Conservation (phyloP, 2,113 vertebrate genomes). For the Megaceryle torquata region DNA sequence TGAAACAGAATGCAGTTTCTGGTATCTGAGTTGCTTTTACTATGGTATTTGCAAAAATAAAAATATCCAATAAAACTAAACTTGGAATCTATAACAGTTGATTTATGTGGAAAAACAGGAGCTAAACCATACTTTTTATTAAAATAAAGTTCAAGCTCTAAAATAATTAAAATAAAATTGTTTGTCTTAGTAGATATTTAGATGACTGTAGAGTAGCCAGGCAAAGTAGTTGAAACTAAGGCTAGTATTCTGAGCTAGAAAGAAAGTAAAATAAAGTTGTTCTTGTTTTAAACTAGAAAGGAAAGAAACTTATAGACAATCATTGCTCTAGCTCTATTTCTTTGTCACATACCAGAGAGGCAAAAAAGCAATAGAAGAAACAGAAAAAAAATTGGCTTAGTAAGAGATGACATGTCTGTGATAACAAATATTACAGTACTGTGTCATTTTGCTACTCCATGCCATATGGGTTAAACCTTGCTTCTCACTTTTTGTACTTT, state of each 20-base stretch:
- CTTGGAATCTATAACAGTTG: constrained; percentile 37
- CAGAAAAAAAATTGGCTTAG: background rate
- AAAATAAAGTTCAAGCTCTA: background rate
- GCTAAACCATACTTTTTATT: background rate
- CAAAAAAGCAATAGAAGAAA: background rate
- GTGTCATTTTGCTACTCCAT: background rate
- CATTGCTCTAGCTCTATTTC: background rate
- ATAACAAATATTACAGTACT: background rate
- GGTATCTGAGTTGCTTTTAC: constrained; percentile 36
- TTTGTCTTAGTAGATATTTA: background rate
- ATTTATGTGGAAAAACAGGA: constrained; percentile 53
- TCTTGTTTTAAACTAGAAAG: background rate
- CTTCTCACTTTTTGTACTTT: background rate
- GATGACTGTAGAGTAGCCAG: background rate
- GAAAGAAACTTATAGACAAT: background rate
- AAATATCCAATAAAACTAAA: constrained; percentile 34
- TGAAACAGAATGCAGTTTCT: constrained; percentile 48
- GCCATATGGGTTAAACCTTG: background rate
- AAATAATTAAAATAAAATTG: background rate
- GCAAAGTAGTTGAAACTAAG: background rate
- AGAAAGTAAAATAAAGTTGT: background rate
- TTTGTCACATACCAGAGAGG: background rate
- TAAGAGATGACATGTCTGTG: background rate
- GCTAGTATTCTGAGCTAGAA: background rate
- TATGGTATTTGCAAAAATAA: constrained; percentile 32